A percentile compares a stretch with the other conserved stretches of the same genome.
phyloP scores from a whole-genome alignment of 2,888 invertebrate species.

The Aphelenchoides bicaudatus region DNA sequence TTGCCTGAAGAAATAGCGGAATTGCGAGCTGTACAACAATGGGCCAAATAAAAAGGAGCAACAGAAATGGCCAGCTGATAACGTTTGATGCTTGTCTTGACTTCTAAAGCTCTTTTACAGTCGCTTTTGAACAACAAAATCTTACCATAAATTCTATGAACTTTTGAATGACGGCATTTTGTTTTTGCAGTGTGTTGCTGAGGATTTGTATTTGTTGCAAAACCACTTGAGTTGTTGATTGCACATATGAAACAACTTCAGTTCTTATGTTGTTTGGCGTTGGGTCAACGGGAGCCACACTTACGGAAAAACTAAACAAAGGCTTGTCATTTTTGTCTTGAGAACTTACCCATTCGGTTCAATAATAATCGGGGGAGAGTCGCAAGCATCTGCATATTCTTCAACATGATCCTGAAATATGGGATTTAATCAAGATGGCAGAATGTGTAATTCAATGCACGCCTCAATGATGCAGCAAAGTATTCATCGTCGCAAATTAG shows the following conservation, averaged over 20 bases:
- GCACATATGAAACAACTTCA: conserved; percentile 13
- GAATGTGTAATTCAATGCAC: too few species aligned
- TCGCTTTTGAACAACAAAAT: neutral
- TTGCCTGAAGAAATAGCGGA: neutral
- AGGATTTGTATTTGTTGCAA: conserved; percentile 12
- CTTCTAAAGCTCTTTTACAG: neutral
- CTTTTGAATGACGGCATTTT: conserved; percentile 14
- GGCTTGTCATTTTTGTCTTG: too few species aligned
- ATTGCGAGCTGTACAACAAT: conserved; percentile 10
- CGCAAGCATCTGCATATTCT: conserved; percentile 13
- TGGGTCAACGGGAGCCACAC: conserved; percentile 5
- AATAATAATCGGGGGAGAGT: conserved; percentile 12
- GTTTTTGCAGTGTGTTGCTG: conserved; percentile 8
- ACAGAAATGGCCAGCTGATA: conserved; percentile 15
- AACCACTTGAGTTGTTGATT: conserved; percentile 14
- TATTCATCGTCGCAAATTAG: too few species aligned
- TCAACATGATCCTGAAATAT: too few species aligned
- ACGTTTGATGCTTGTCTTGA: neutral
- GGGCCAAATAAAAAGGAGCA: conserved; percentile 18
- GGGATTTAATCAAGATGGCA: too few species aligned
- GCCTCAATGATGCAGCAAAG: too few species aligned
- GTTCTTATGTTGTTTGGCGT: conserved; percentile 3
- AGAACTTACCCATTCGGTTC: too few species aligned
- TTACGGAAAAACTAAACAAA: conserved; percentile 4
- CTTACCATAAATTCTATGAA: conserved; percentile 15